Evolutionary conservation across 1,140 invertebrate genomes (phyloP).

Genomic region (Leptopilina boulardi): DNA sequence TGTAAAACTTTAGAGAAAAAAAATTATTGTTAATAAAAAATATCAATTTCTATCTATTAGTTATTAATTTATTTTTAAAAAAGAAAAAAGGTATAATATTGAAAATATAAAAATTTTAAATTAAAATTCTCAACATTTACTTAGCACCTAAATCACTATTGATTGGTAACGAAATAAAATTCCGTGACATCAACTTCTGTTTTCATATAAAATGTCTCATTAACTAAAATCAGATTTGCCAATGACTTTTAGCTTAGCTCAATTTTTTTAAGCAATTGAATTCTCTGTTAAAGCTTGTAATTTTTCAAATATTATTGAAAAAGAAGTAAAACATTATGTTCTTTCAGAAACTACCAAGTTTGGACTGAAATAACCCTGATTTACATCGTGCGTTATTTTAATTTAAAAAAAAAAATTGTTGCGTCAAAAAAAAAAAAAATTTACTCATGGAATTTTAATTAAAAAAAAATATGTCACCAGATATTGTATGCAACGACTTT

Average conservation of each 20-base stretch:
- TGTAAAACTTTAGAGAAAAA: too few relatives aligned
- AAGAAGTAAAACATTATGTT: conserved; percentile 37
- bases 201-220: neutral
- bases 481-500: neutral
- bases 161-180: too few relatives aligned
- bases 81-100: too few relatives aligned
- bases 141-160: too few relatives aligned
- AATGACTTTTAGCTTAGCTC: conserved; percentile 3
- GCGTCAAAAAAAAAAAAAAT: conserved; percentile 56
- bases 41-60: too few relatives aligned
- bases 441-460: conserved; percentile 38
- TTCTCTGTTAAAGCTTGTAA: neutral
- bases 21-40: too few relatives aligned
- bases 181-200: too few relatives aligned
- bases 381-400: conserved; percentile 61
- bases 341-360: conserved; percentile 63
- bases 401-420: conserved; percentile 55
- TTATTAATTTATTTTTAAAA: too few relatives aligned
- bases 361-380: conserved; percentile 61
- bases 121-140: too few relatives aligned
- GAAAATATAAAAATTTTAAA: too few relatives aligned
- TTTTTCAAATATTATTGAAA: conserved; percentile 4
- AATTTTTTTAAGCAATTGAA: conserved; percentile 7
- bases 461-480: neutral
- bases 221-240: neutral